A percentile compares a stretch with the other conserved stretches of the same genome.
These are phyloP conservation scores for Habrosyne pyritoides DNA, from an alignment of 2,888 invertebrate species.

Conservation along the genomic window DNA sequence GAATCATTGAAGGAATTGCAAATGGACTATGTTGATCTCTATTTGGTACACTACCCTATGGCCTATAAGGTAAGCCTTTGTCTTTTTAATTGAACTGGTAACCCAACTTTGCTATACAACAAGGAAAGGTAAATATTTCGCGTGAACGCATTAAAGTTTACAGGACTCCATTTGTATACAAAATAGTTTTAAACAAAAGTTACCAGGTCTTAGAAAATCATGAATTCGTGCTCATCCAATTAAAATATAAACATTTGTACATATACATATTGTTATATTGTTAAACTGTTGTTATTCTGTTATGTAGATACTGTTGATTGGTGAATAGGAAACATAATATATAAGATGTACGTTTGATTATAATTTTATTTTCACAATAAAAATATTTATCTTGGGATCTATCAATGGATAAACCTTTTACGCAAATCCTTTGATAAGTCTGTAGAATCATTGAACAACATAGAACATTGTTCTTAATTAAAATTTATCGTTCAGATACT, in stretches of 20 bases:
- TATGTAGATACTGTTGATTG: too few species aligned
- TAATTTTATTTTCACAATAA: too few species aligned
- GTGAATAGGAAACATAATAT: too few species aligned
- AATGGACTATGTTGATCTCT: slow-evolving; percentile 90
- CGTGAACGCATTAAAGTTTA: slow-evolving; percentile 37
- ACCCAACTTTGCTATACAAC: slow-evolving; percentile 34
- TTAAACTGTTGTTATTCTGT: too few species aligned
- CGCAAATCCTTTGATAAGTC: too few species aligned
- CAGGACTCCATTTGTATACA: slow-evolving; percentile 35
- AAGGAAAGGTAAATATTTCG: slow-evolving; percentile 34
- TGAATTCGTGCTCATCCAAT: slow-evolving; percentile 28
- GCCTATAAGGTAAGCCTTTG: slow-evolving; percentile 78
- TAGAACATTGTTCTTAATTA: too few species aligned
- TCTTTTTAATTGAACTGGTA: slow-evolving; percentile 7
- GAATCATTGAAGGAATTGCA: slow-evolving; percentile 85
- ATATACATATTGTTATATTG: too few species aligned
- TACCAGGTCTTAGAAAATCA: slow-evolving; percentile 18
- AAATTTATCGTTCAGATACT: too few species aligned
- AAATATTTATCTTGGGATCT: too few species aligned
- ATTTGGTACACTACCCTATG: slow-evolving; percentile 91
- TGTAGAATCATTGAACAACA: too few species aligned
- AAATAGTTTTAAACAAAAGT: slow-evolving; percentile 22
- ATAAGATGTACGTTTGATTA: too few species aligned
- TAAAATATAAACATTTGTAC: slow-evolving; percentile 5
- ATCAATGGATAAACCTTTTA: too few species aligned